A percentile compares a stretch with the other conserved stretches of the same genome.
These are phyloP conservation scores for Scomber colias DNA, from an alignment of 2,113 vertebrate species.

Conservation along the genomic window DNA sequence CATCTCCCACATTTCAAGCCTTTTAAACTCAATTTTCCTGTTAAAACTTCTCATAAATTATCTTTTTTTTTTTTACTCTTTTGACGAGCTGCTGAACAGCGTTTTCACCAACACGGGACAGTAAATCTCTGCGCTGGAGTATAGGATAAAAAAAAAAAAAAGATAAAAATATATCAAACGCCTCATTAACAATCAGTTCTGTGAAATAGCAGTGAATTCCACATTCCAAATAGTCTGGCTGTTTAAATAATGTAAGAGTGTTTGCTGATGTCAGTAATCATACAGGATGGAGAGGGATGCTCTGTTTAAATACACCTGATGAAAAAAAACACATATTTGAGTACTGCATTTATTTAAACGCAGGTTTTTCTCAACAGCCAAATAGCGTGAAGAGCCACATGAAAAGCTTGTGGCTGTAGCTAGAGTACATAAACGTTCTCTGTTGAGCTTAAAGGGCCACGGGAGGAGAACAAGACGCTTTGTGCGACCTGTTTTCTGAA, in stretches of 20 bases:
- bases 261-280: neutral
- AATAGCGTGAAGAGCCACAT: slow-evolving; percentile 49
- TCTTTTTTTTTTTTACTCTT: too few relatives aligned
- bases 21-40: too few relatives aligned
- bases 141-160: too few relatives aligned
- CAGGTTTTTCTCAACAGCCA: slow-evolving; percentile 36
- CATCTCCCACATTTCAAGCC: too few relatives aligned
- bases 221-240: neutral
- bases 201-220: too few relatives aligned
- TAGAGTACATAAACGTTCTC: slow-evolving; percentile 54
- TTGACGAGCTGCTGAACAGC: too few relatives aligned
- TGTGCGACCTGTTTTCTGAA: slow-evolving; percentile 58
- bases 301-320: slow-evolving; percentile 29
- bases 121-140: too few relatives aligned
- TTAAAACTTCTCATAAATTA: too few relatives aligned
- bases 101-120: too few relatives aligned
- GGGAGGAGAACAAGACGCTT: slow-evolving; percentile 48
- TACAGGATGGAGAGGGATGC: slow-evolving; percentile 1
- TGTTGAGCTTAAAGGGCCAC: slow-evolving; percentile 50
- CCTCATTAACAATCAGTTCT: too few relatives aligned
- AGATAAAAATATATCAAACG: too few relatives aligned
- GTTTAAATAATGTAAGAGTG: neutral
- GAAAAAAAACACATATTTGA: slow-evolving; percentile 41
- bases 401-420: slow-evolving; percentile 48
- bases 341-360: slow-evolving; percentile 27